phyloP scores from a whole-genome alignment of 2,797 vertebrate genomes.

The Bradypus variegatus region DNA sequence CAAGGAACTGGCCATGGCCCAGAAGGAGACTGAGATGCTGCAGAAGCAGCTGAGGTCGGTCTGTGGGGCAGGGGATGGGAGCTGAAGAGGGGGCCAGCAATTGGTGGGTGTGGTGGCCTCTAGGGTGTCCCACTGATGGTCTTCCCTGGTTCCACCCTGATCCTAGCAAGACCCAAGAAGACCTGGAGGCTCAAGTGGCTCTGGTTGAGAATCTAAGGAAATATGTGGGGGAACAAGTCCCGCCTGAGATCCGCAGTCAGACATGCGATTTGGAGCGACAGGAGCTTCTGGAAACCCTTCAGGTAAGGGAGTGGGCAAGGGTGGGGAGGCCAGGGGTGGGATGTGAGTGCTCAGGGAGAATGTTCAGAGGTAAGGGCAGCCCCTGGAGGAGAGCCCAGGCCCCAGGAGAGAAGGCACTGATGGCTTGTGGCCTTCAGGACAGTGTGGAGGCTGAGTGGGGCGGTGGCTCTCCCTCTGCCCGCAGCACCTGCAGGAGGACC shows the following conservation, averaged over 20 bases:
- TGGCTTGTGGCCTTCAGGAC: too few species aligned
- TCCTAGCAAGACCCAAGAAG: slow-evolving; percentile 58
- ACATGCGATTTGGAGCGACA: slow-evolving; percentile 54
- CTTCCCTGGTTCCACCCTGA: not conserved
- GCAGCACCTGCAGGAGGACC: slow-evolving; percentile 82
- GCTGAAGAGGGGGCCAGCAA: too few species aligned
- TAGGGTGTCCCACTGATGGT: not conserved
- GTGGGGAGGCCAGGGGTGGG: too few species aligned
- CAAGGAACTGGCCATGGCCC: slow-evolving; percentile 27
- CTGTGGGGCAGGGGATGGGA: not conserved
- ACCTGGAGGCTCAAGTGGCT: slow-evolving; percentile 64
- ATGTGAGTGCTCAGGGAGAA: not conserved
- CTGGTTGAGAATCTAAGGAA: slow-evolving; percentile 68
- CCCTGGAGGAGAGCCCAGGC: not conserved
- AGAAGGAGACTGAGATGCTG: slow-evolving; percentile 45
- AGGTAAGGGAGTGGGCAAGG: slow-evolving; percentile 54
- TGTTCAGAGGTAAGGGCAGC: not conserved
- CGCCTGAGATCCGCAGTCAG: slow-evolving; percentile 31
- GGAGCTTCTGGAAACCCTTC: slow-evolving; percentile 55
- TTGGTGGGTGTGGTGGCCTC: not conserved
- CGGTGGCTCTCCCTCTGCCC: fast-evolving
- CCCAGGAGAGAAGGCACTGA: not conserved
- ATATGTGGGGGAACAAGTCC: slow-evolving; percentile 68
- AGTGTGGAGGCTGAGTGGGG: not conserved
- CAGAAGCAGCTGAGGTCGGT: slow-evolving; percentile 63